phyloP scores from a whole-genome alignment of 53 echinoderm and acorn worm species.

The Mesocentrotus franciscanus region DNA sequence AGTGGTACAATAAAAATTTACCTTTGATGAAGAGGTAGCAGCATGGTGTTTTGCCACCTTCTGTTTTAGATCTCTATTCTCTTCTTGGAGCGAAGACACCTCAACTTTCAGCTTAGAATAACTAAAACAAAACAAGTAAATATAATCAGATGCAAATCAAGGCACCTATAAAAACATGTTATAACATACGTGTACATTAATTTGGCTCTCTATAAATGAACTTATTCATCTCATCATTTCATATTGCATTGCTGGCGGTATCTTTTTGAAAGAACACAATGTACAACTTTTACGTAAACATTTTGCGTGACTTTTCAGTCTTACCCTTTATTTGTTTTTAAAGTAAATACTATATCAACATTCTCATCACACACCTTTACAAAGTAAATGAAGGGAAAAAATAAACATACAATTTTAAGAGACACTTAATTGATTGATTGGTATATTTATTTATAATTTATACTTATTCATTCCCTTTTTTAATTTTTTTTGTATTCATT shows the following conservation, averaged over 20 bases:
- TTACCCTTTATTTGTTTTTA: too few relatives aligned
- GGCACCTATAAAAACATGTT: background rate
- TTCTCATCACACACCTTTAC: too few relatives aligned
- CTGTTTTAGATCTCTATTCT: conserved; percentile 12
- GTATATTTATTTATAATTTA: too few relatives aligned
- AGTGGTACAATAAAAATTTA: background rate
- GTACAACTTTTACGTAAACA: too few relatives aligned
- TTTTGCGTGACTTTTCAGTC: too few relatives aligned
- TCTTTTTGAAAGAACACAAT: too few relatives aligned
- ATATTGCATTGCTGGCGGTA: background rate
- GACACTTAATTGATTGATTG: too few relatives aligned
- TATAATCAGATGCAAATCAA: background rate
- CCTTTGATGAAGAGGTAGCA: conserved; percentile 36
- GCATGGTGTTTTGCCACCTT: conserved; percentile 26
- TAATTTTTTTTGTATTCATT: too few relatives aligned
- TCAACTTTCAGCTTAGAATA: conserved; percentile 49
- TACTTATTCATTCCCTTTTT: too few relatives aligned
- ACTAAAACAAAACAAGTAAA: background rate
- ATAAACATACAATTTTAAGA: too few relatives aligned
- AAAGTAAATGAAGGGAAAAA: too few relatives aligned
- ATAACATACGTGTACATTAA: background rate
- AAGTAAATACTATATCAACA: too few relatives aligned
- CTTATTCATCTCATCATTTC: background rate
- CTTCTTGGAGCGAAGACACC: conserved; percentile 44
- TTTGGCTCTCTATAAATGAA: background rate